phyloP scores from a whole-genome alignment of 2,888 invertebrate species.

The Deilephila elpenor region DNA sequence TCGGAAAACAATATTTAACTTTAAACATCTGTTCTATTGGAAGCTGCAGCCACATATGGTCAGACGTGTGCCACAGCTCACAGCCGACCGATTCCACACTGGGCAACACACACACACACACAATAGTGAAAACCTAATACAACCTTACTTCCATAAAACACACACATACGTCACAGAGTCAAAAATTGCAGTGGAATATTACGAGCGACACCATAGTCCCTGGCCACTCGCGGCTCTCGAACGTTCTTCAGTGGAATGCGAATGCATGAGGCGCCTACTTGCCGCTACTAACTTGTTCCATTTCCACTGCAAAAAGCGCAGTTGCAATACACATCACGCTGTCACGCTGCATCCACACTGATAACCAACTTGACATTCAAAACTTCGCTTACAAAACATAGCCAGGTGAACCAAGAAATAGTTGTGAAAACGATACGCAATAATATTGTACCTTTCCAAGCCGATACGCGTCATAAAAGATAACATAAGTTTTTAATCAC shows the following conservation, averaged over 20 bases:
- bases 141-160: conserved; percentile 42
- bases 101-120: conserved; percentile 49
- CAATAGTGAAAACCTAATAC: conserved; percentile 48
- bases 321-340: conserved; percentile 7
- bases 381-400: neutral
- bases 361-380: neutral
- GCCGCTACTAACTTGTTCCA: neutral
- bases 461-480: conserved; percentile 51
- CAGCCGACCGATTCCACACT: conserved; percentile 32
- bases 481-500: conserved; percentile 56
- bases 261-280: conserved; percentile 12
- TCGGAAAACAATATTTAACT: neutral
- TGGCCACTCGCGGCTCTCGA: conserved; percentile 61
- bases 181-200: conserved; percentile 75
- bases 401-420: conserved; percentile 31
- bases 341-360: conserved; percentile 5
- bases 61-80: neutral
- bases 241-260: conserved; percentile 50
- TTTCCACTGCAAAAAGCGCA: conserved; percentile 19
- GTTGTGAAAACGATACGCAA: conserved; percentile 42
- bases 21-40: neutral
- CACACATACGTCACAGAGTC: conserved; percentile 54
- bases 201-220: conserved; percentile 50
- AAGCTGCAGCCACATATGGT: neutral
- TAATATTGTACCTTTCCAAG: conserved; percentile 57